Base-by-base conservation (phyloP, 1,140 invertebrate species). In the Drosophila nannoptera region DNA sequence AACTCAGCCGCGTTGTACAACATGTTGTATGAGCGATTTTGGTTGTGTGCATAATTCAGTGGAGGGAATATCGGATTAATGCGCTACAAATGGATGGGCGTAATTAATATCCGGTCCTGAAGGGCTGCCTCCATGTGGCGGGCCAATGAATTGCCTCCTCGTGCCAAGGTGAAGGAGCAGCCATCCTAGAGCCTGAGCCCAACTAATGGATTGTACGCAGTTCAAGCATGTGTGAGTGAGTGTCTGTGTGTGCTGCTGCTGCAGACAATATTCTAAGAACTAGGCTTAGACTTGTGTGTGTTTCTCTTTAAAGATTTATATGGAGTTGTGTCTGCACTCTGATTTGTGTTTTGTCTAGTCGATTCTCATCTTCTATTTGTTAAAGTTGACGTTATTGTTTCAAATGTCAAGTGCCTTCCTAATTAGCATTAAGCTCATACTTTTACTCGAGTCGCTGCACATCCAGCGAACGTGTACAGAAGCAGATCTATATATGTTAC, bases 361-460 rank as follows among this genome's bases (percentile, higher is more conserved):
- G 52, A 59, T 11, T 63, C 33, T 72, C 45, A 29, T 50, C 31
- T 59, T 50, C 16, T 59, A 29, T 69, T 64, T 59, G 66, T 69
- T 70, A 52, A 64, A 49, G 49, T 70, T 73, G 49, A 69, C 60
- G 52, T 42, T 68, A 54, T 78, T 43, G 60, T 82, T 82, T 81
- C 12, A 69, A 77, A 76, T 78, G 73, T 77, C 66, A 84, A 84
- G 80, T 84, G 80, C 80, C 80, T 84, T 84, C 74, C 80, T 77
- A 60, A 77, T 69, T 84, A 84, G 76, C 46, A 71, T 63, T 84
- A 84, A 84, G 73, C 53, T 31, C 54, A 32, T 65, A 55, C 55
- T 60, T 56, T 53, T 31, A 29, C 9, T 33, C 55, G 52, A 38
- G 8, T 59, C 66, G 45, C 31, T 50, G 11, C 40, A 29, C 45